phyloP scores from a whole-genome alignment of 2,888 invertebrate species.

The Himalopsyche tibetana region DNA sequence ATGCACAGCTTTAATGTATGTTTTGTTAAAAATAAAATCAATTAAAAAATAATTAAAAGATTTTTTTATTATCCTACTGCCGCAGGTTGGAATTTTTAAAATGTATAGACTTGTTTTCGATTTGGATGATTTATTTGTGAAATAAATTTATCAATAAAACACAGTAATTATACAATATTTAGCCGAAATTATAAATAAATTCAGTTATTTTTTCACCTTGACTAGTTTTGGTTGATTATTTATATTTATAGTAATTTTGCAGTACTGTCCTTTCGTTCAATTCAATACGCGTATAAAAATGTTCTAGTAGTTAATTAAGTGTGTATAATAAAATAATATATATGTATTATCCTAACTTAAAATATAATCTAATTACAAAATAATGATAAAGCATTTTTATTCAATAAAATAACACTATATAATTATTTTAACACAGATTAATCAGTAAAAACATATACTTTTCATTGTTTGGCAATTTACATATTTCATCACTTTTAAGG shows the following conservation, averaged over 20 bases:
- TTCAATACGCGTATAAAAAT: slow-evolving; percentile 11
- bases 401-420: neutral
- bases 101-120: slow-evolving; percentile 7
- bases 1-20: slow-evolving; percentile 62
- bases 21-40: slow-evolving; percentile 50
- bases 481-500: too few species aligned
- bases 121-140: slow-evolving; percentile 36
- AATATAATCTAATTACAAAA: slow-evolving; percentile 41
- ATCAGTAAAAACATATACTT: too few species aligned
- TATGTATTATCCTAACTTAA: slow-evolving; percentile 32
- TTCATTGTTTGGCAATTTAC: too few species aligned
- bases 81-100: neutral
- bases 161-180: slow-evolving; percentile 35
- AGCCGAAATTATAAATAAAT: slow-evolving; percentile 16
- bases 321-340: slow-evolving; percentile 39
- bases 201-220: slow-evolving; percentile 27
- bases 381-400: slow-evolving; percentile 18
- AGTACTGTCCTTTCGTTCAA: slow-evolving; percentile 39
- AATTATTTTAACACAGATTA: too few species aligned
- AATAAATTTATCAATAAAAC: slow-evolving; percentile 13
- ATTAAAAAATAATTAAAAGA: slow-evolving; percentile 8
- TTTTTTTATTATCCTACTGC: slow-evolving; percentile 43
- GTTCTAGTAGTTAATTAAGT: slow-evolving; percentile 39
- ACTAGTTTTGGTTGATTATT: slow-evolving; percentile 47
- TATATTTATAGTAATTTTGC: slow-evolving; percentile 36